Evolutionary conservation across 1,140 invertebrate species (phyloP), one percentile per base, ranked within the genome.

Genomic region (Aphaenogaster floridana): DNA sequence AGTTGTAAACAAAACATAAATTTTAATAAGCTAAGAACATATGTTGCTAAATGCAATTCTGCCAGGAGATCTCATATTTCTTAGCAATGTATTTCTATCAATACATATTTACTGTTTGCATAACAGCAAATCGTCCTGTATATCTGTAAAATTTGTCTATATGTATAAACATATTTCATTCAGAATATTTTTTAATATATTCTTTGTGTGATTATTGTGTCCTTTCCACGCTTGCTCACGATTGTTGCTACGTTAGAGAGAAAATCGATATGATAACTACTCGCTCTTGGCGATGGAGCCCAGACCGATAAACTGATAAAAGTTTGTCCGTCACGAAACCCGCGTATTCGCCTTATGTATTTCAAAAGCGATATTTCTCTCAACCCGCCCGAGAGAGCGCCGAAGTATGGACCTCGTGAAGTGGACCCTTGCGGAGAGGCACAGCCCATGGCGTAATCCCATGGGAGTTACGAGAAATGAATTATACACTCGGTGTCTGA

Each of bases 381-480:
- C 69, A 63, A 71, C 68, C 59, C 68, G 80, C 48, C 21, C 36
- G 64, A 57, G 48, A 13, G 63, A 69, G 66, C 48, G 36, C 34
- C 39, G 76, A 63, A 68, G 72, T 36, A 89, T 54, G 88, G 78
- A 84, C 61, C 21, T 17, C 59, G n/a, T 17, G 69, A 84, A 84
- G n/a, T 34, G 84, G 64, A 85, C 77, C 86, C 86, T 91, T 34
- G 84, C 88, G 81, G 13, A 71, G 88, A 89, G 68, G 66, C 66
- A 45, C 72, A 69, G 69, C 54, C 77, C 86, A 74, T 89, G 84
- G 88, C 74, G 89, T 88, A 92, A 92, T 93, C 92, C 92, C 90
- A 72, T 78, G 91, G 90, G 93, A 91, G 86, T 86, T 89, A 86
- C 80, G 92, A 86, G 87, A 92, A 92, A 93, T 92, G 92, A 93